Evolutionary conservation across 2,888 invertebrate genomes (phyloP).

Genomic region (Ormyrus labotus): DNA sequence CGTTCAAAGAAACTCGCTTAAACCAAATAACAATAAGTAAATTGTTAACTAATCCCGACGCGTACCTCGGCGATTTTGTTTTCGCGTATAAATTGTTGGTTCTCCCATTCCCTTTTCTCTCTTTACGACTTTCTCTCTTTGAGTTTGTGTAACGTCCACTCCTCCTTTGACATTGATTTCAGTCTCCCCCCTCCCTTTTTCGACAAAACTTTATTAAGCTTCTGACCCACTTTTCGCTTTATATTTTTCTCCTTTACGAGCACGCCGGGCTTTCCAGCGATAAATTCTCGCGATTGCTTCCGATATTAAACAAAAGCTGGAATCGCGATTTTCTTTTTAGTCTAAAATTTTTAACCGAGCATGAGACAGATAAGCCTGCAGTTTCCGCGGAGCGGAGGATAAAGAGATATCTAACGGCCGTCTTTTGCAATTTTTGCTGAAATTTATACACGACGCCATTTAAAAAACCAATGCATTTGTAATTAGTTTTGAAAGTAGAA

Average conservation of each 20-base stretch:
- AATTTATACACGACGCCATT: no score
- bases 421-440: no score
- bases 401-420: no score
- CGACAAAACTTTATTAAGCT: constrained; percentile 30
- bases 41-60: background rate
- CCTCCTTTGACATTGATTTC: constrained; percentile 4
- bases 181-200: constrained; percentile 1
- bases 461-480: no score
- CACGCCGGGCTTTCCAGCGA: background rate
- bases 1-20: background rate
- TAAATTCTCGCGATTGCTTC: no score
- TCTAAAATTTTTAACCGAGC: no score
- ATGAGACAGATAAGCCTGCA: no score
- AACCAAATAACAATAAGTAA: background rate
- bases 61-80: background rate
- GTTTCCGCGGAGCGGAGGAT: no score
- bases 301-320: no score
- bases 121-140: background rate
- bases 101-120: background rate
- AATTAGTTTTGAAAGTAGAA: no score
- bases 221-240: constrained; percentile 19
- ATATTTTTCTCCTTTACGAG: background rate
- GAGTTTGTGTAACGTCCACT: constrained; percentile 26
- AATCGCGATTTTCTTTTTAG: no score
- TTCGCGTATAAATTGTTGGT: background rate